Conservation (phyloP, 2,797 vertebrate species). For the Gobio occitaniae region DNA sequence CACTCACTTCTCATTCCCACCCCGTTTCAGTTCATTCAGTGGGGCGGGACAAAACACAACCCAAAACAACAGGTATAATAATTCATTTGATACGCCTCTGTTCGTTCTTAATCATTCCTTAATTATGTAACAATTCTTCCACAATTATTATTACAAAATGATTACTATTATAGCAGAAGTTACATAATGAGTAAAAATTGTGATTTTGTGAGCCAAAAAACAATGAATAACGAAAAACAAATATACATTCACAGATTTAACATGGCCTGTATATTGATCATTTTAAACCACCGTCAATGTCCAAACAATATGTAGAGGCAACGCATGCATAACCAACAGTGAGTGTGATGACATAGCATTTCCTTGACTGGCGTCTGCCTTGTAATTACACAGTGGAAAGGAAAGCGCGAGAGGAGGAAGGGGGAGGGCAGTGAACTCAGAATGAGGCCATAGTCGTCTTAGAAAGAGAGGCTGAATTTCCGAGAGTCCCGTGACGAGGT, state of each 20-base stretch:
- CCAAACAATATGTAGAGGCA: not conserved
- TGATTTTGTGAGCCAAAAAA: not conserved
- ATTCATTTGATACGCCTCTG: constrained; percentile 55
- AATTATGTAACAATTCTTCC: not conserved
- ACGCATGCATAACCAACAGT: constrained; percentile 46
- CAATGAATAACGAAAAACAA: not conserved
- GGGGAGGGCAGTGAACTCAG: constrained; percentile 37
- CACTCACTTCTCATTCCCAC: constrained; percentile 51
- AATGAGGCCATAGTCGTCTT: constrained; percentile 85
- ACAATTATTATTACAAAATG: not conserved
- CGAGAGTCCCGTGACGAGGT: constrained; percentile 61
- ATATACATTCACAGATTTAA: not conserved
- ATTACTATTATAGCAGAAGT: not conserved
- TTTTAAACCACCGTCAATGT: not conserved
- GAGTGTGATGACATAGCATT: constrained; percentile 60
- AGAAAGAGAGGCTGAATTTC: constrained; percentile 65
- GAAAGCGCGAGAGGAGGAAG: not conserved
- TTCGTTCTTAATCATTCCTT: constrained; percentile 28
- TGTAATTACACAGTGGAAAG: constrained; percentile 57
- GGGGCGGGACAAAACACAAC: constrained; percentile 26
- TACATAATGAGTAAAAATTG: not conserved
- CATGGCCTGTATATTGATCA: not conserved
- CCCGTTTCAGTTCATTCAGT: constrained; percentile 53
- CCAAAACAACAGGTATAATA: constrained; percentile 50
- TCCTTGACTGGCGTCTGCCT: constrained; percentile 45